A percentile compares a stretch with the other conserved stretches of the same genome.
Conservation (phyloP, 2,888 invertebrate genomes). For the Trypoxylon attenuatum region DNA sequence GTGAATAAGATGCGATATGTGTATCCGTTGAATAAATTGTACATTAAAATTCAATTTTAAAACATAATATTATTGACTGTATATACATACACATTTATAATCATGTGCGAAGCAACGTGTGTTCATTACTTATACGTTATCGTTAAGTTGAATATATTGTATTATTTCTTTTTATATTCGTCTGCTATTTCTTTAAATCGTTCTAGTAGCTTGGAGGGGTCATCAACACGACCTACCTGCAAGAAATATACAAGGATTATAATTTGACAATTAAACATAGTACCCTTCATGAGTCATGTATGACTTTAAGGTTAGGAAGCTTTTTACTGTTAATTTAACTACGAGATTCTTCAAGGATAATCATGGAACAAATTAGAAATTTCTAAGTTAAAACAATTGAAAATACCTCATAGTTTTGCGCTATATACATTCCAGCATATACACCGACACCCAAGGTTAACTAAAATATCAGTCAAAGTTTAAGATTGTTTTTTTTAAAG, state of each 20-base stretch:
- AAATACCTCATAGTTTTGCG: slow-evolving; percentile 85
- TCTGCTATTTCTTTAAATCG: slow-evolving; percentile 84
- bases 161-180: slow-evolving; percentile 78
- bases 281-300: no score
- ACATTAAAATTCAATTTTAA: not conserved
- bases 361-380: not conserved
- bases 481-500: slow-evolving; percentile 35
- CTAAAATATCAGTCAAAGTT: slow-evolving; percentile 80
- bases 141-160: slow-evolving; percentile 16
- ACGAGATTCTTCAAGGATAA: not conserved
- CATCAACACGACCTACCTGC: slow-evolving; percentile 90
- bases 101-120: not conserved
- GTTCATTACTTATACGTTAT: slow-evolving; percentile 3
- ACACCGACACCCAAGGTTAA: slow-evolving; percentile 82
- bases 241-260: slow-evolving; percentile 58
- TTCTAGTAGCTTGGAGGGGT: slow-evolving; percentile 84
- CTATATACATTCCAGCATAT: slow-evolving; percentile 84
- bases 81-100: not conserved
- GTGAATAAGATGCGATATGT: not conserved
- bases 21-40: not conserved
- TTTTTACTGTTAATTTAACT: not conserved
- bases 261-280: no score
- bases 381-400: not conserved
- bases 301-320: no score
- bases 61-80: not conserved